phyloP scores from a whole-genome alignment of 2,113 vertebrate species.

The Megaleporinus macrocephalus region DNA sequence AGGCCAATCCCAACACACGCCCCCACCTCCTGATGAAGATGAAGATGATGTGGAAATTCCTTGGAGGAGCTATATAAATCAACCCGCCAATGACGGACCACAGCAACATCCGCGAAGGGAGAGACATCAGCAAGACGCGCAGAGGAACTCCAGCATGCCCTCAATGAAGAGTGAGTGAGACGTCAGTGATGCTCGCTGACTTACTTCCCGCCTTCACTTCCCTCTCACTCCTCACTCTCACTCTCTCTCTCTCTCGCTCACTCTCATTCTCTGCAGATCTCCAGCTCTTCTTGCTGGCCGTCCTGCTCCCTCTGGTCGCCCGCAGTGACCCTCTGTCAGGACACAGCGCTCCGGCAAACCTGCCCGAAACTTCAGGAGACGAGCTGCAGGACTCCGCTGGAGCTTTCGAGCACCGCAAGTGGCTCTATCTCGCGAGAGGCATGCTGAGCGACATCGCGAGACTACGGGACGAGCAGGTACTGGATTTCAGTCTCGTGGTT shows the following conservation, averaged over 20 bases:
- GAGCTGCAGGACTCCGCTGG: not conserved
- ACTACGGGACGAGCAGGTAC: slow-evolving; percentile 61
- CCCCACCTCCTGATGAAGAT: not conserved
- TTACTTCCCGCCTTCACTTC: not conserved
- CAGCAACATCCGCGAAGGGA: not conserved
- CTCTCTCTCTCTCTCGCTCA: not conserved
- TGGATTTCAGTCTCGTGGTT: not conserved
- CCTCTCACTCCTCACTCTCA: slow-evolving; percentile 1
- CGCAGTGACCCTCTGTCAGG: slow-evolving; percentile 10
- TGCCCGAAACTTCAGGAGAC: slow-evolving; percentile 66
- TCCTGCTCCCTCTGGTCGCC: slow-evolving; percentile 41
- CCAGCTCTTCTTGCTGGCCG: slow-evolving; percentile 25
- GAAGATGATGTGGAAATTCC: slow-evolving; percentile 38
- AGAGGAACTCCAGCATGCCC: slow-evolving; percentile 18
- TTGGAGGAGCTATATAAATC: slow-evolving; percentile 39
- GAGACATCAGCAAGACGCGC: not conserved
- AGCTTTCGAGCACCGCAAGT: not conserved
- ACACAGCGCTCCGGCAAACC: not conserved
- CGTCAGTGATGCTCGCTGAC: not conserved
- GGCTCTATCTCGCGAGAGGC: slow-evolving; percentile 39
- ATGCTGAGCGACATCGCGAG: not conserved
- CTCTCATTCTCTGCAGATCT: slow-evolving; percentile 47
- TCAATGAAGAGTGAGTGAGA: slow-evolving; percentile 46
- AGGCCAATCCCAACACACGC: not conserved
- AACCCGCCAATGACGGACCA: not conserved